Conservation (phyloP, 2,797 vertebrate genomes). For the Vespertilio murinus region DNA sequence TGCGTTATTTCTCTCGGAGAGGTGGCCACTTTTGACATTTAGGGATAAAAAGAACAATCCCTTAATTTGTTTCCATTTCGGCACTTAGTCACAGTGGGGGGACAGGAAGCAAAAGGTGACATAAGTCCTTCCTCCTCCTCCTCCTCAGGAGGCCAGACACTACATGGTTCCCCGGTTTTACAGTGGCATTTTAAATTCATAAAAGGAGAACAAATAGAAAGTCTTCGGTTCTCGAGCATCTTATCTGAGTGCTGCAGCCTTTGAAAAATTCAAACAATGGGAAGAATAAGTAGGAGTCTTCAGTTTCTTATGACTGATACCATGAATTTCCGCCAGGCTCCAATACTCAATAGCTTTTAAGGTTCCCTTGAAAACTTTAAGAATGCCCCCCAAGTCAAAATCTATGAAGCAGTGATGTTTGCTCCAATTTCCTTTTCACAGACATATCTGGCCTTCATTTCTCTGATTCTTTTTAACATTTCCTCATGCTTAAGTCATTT, state of each 20-base stretch:
- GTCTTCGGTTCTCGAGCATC: conserved; percentile 72
- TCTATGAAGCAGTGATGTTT: conserved; percentile 66
- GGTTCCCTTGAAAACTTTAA: conserved; percentile 72
- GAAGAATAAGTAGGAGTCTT: conserved; percentile 43
- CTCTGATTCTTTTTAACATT: conserved; percentile 69
- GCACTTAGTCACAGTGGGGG: conserved; percentile 6
- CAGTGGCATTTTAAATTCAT: conserved; percentile 68
- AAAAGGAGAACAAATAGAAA: conserved; percentile 64
- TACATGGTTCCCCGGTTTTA: neutral
- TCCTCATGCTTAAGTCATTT: conserved; percentile 56
- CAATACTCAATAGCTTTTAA: conserved; percentile 78
- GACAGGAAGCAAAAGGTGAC: conserved; percentile 62
- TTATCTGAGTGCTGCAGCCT: conserved; percentile 68
- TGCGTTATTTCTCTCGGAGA: conserved; percentile 42
- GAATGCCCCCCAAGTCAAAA: conserved; percentile 65
- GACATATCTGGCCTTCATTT: conserved; percentile 66
- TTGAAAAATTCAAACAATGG: conserved; percentile 62
- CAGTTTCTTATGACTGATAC: conserved; percentile 46
- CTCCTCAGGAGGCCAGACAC: conserved; percentile 25
- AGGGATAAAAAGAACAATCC: conserved; percentile 43
- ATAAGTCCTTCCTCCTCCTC: neutral
- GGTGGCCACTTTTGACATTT: conserved; percentile 57
- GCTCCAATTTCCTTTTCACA: conserved; percentile 71
- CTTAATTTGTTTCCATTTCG: conserved; percentile 21
- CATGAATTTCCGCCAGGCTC: conserved; percentile 51